phyloP scores from a whole-genome alignment of 2,113 vertebrate genomes.

The Speoplatyrhinus poulsoni region DNA sequence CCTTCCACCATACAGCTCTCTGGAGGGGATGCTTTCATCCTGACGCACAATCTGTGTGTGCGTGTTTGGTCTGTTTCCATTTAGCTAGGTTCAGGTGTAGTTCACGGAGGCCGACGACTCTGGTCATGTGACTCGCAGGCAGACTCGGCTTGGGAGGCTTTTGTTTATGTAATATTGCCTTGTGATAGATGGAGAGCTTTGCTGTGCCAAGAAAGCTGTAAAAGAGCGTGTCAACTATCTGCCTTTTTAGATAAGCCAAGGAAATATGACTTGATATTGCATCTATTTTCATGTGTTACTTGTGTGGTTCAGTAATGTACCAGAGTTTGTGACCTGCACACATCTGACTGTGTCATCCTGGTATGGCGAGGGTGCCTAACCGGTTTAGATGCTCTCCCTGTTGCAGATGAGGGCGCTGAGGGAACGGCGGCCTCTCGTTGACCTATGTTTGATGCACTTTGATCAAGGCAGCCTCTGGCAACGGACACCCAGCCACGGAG shows the following conservation, averaged over 20 bases:
- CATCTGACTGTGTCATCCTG: slow-evolving; percentile 54
- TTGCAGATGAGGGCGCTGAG: slow-evolving; percentile 32
- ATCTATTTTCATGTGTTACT: slow-evolving; percentile 45
- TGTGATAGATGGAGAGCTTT: slow-evolving; percentile 45
- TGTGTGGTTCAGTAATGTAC: slow-evolving; percentile 36
- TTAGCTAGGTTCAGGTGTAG: slow-evolving; percentile 77
- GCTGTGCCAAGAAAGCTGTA: slow-evolving; percentile 34
- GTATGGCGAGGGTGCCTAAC: slow-evolving; percentile 31
- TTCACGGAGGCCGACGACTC: slow-evolving; percentile 66
- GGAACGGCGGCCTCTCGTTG: slow-evolving; percentile 57
- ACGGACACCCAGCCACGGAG: slow-evolving; percentile 40
- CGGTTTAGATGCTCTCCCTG: slow-evolving; percentile 37
- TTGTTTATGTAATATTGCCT: slow-evolving; percentile 56
- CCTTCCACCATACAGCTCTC: slow-evolving; percentile 58
- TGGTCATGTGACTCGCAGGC: slow-evolving; percentile 58
- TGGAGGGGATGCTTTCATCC: slow-evolving; percentile 72
- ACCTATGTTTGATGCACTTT: slow-evolving; percentile 70
- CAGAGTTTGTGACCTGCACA: slow-evolving; percentile 27
- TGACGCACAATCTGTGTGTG: slow-evolving; percentile 60
- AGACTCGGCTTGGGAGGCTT: slow-evolving; percentile 46
- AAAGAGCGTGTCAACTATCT: slow-evolving; percentile 27
- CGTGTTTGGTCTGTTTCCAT: slow-evolving; percentile 76
- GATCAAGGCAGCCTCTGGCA: slow-evolving; percentile 58
- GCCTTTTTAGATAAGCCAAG: slow-evolving; percentile 37
- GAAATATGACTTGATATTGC: slow-evolving; percentile 31